Base-by-base conservation (phyloP, 2,888 invertebrate species). In the Penaeus monodon region DNA sequence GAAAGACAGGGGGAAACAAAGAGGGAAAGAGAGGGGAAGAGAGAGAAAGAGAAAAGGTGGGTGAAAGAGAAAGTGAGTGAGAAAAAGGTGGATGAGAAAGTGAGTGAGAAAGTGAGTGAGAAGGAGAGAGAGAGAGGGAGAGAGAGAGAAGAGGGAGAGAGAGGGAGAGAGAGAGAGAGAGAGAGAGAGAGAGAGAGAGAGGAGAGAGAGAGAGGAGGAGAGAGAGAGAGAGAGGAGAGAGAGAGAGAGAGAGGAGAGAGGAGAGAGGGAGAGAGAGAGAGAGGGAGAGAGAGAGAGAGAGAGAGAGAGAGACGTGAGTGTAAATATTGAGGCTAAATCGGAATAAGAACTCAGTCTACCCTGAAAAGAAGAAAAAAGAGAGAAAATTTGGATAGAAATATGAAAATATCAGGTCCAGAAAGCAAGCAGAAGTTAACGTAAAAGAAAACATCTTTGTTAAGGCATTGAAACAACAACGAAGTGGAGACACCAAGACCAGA, bases 161-260 rank as follows among this genome's bases (percentile, higher is more conserved):
- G 68, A 68, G 68, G 20, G 68, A 68, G 68, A 68, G 68, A 68
- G 68, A 68, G 68, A 68, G 68, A 68, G 68, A 68, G 68, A 68
- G 68, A 68, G 68, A 68, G 68, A 68, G 68, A 68, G 68, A 68
- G 68, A 68, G 68, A 68, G 68, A 68, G 68, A 68, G 68, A 68
- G 27, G 38, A 73, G 27, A 29, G n/a, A 33, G 38, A 38, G 38
- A 73, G 27, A 73, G 20, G 2, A 27, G 24, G 73, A 73, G 27
- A 73, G n/a, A 20, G 29, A 24, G 38, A 22, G 33, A 73, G 24
- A 1, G 44, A 57, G 27, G 27, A 49, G 27, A 77, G 57, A 77
- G 49, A 77, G 27, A 77, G 49, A 77, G 49, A 77, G 77, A 77
- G 27, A 77, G 77, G 27, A 4, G 27, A 57, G n/a, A 20, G 57